Evolutionary conservation across 2,888 invertebrate species (phyloP), one percentile per base, ranked within the genome.

Genomic region (Sisyra nigra): DNA sequence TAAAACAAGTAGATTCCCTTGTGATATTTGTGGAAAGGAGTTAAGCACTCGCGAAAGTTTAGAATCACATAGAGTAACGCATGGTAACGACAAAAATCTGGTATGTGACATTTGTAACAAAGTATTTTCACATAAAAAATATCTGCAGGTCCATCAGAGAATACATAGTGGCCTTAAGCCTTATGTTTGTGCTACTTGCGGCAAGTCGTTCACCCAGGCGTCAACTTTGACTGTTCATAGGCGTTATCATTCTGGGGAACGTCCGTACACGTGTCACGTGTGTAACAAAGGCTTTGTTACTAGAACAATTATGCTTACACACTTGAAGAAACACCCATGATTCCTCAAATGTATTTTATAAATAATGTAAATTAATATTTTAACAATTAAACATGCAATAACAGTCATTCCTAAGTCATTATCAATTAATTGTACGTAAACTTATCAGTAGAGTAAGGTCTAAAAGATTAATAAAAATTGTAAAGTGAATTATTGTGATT

Each of bases 1-100:
- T 6, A 40, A 36, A 15, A 14, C 38, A 6, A 11, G 14, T 8
- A 30, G 15, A 30, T 44, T 39, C 19, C 36, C 40, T 11, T 44
- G 44, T 29, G 46, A 46, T 34, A 60, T 57, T 14, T 66, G 66
- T 42, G 64, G 63, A 13, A 66, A 66, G 49, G 61, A 61, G 44
- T 52, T 66, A 11, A 62, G 63, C 44, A 63, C 59, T 41, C 58
- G 59, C 1, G 64, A 65, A 29, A 64, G 65, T 33, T 51, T 67
- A 17, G 65, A 65, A 49, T 62, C 63, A 41, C 67, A 67, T 45
- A 48, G 61, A 15, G 56, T 65, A 11, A 65, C 65, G 13, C 67
- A 67, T 44, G 63, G 62, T 2, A 33, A 37, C 9, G 40, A 40
- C 4, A 44, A 44, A 29, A 40, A 33, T 17, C 30, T 44, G 11